These are phyloP conservation scores for Formica selysi DNA, from an alignment of 1,140 invertebrate genomes.

Conservation along the genomic window DNA sequence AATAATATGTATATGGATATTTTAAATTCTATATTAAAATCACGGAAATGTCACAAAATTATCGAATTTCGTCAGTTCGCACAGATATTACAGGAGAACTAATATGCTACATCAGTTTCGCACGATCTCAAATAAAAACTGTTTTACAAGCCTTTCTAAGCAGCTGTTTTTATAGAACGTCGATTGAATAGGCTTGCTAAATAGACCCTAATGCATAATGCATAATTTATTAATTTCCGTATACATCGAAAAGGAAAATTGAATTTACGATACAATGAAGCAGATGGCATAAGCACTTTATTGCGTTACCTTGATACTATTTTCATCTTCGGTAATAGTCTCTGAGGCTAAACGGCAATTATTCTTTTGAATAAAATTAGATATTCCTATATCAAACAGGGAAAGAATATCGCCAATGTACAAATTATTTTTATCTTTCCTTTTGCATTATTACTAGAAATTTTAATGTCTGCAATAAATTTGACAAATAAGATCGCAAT, in stretches of 20 bases:
- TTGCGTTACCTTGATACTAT: slow-evolving; percentile 49
- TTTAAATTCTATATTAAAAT: neutral
- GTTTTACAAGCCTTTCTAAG: neutral
- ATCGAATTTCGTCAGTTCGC: neutral
- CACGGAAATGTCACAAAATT: neutral
- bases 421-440: neutral
- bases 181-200: neutral
- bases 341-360: neutral
- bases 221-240: slow-evolving; percentile 38
- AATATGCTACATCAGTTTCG: neutral
- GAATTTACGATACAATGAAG: slow-evolving; percentile 37
- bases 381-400: neutral
- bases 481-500: neutral
- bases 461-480: neutral
- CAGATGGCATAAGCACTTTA: slow-evolving; percentile 10
- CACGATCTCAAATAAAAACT: neutral
- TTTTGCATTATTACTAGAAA: neutral
- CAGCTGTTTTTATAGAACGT: slow-evolving; percentile 39
- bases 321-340: slow-evolving; percentile 9
- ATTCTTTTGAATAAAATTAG: neutral
- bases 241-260: neutral
- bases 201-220: slow-evolving; percentile 19
- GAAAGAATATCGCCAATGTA: too few relatives aligned
- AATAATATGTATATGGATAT: too few relatives aligned
- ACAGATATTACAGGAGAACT: neutral